phyloP scores from a whole-genome alignment of 2,797 vertebrate genomes.

The Periparus ater region DNA sequence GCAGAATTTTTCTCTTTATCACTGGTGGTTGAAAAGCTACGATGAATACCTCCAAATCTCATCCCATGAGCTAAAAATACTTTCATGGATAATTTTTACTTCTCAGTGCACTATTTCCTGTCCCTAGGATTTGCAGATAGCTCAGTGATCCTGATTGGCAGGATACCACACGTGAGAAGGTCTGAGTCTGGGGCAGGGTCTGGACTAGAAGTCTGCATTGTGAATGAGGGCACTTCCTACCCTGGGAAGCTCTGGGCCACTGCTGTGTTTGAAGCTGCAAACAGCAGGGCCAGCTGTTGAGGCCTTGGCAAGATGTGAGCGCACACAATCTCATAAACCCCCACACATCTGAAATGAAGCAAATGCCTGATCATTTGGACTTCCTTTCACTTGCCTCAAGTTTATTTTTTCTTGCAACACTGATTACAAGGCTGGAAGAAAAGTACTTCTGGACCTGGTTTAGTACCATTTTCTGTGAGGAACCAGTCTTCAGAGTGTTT shows the following conservation, averaged over 20 bases:
- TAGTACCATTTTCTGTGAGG: neutral
- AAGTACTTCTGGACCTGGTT: neutral
- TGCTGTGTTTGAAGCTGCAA: neutral
- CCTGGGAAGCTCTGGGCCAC: neutral
- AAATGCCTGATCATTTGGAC: neutral
- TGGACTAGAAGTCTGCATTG: neutral
- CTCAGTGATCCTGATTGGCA: no score
- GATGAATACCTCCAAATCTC: neutral
- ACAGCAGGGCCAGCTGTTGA: rapidly evolving
- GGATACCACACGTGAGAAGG: rapidly evolving
- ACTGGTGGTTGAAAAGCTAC: neutral
- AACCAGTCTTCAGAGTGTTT: rapidly evolving
- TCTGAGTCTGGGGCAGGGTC: neutral
- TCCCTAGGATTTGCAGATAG: neutral
- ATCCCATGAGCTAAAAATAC: neutral
- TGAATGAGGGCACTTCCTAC: neutral
- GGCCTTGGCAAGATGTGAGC: neutral
- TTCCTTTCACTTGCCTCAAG: neutral
- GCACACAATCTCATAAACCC: neutral
- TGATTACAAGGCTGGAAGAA: neutral
- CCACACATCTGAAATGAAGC: neutral
- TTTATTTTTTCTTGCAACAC: neutral
- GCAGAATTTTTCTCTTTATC: neutral
- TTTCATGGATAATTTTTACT: neutral
- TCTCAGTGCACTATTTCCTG: neutral